Evolutionary conservation across 2,113 vertebrate genomes (phyloP).

Genomic region (Serinus canaria): DNA sequence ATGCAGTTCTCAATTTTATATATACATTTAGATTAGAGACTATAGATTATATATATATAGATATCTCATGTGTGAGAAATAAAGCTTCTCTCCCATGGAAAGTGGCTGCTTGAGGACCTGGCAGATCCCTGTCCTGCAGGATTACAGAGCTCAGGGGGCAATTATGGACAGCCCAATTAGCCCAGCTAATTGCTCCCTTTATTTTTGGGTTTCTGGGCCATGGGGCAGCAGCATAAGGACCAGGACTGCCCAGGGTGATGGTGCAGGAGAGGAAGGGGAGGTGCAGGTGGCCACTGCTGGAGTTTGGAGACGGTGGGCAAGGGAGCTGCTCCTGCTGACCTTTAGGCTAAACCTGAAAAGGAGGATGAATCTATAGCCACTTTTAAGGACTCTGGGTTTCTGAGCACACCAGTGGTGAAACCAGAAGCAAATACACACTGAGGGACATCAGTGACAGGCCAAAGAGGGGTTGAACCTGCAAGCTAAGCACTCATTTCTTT

Average conservation of each 20-base stretch:
- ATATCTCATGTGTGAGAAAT: not conserved
- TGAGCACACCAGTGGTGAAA: not conserved
- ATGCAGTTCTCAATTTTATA: not conserved
- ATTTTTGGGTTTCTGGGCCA: fast-evolving
- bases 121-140: not conserved
- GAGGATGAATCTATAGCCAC: not conserved
- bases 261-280: not conserved
- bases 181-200: not conserved
- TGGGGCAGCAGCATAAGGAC: not conserved
- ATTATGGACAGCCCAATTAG: not conserved
- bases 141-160: not conserved
- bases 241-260: fast-evolving
- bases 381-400: not conserved
- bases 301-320: not conserved
- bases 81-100: not conserved
- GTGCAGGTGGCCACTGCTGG: not conserved
- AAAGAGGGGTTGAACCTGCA: not conserved
- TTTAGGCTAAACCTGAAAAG: not conserved
- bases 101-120: not conserved
- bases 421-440: not conserved
- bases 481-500: not conserved
- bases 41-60: not conserved
- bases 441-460: not conserved
- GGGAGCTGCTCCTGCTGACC: not conserved
- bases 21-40: not conserved